phyloP scores from a whole-genome alignment of 1,140 invertebrate genomes.

The Cydia pomonella region DNA sequence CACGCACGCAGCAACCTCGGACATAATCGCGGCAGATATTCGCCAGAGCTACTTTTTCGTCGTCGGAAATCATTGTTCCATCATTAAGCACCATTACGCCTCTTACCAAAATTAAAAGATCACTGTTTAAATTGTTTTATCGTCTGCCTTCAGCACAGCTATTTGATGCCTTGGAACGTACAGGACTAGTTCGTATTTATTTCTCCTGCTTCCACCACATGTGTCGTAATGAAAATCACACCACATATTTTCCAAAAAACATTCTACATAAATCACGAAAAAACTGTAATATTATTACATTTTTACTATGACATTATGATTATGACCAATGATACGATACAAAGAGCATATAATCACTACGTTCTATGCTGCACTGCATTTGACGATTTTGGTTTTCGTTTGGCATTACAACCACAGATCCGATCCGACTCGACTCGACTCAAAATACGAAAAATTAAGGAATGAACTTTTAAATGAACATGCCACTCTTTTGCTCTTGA shows the following conservation, averaged over 20 bases:
- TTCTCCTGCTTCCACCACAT: background rate
- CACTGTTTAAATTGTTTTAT: background rate
- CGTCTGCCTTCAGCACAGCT: background rate
- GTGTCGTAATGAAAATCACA: background rate
- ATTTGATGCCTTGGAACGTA: background rate
- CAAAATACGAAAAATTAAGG: background rate
- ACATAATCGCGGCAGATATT: conserved; percentile 70
- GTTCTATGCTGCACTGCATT: too few relatives aligned
- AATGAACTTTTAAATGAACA: too few relatives aligned
- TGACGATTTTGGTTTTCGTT: too few relatives aligned
- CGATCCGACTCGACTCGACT: background rate
- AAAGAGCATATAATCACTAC: too few relatives aligned
- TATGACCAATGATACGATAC: too few relatives aligned
- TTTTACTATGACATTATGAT: too few relatives aligned
- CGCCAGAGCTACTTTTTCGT: conserved; percentile 50
- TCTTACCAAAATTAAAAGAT: conserved; percentile 46
- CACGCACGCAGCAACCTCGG: conserved; percentile 63
- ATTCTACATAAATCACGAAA: background rate
- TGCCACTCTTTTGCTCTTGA: too few relatives aligned
- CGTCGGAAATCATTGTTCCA: conserved; percentile 52
- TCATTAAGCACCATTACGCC: conserved; percentile 42
- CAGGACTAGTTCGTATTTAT: background rate
- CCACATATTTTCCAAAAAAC: background rate
- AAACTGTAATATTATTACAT: background rate
- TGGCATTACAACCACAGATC: background rate